phyloP scores from a whole-genome alignment of 2,888 invertebrate species.

The Phalangium opilio region DNA sequence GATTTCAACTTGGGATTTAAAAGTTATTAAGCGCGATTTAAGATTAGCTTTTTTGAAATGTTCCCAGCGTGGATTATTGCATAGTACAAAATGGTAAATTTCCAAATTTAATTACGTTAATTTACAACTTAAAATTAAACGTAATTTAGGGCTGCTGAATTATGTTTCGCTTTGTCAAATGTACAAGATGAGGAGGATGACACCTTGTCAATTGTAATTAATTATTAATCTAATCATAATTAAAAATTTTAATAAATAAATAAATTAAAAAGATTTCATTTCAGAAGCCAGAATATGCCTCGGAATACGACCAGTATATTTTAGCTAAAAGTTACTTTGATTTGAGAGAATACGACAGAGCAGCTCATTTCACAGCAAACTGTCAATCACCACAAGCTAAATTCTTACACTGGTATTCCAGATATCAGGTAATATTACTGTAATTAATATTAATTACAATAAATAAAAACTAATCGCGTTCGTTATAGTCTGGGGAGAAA shows the following conservation, averaged over 20 bases:
- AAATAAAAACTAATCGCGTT: neutral
- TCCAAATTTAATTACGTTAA: neutral
- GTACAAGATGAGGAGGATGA: neutral
- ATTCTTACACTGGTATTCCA: constrained; percentile 71
- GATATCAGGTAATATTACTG: constrained; percentile 43
- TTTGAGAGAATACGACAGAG: constrained; percentile 67
- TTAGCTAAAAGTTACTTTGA: constrained; percentile 50
- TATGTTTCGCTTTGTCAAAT: neutral
- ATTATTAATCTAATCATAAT: too few relatives aligned
- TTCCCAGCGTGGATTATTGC: neutral
- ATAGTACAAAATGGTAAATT: neutral
- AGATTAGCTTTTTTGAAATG: neutral
- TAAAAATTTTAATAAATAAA: too few relatives aligned
- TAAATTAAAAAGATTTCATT: too few relatives aligned
- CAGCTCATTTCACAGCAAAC: constrained; percentile 56
- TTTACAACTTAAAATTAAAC: neutral
- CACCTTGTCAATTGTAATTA: too few relatives aligned
- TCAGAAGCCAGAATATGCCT: too few relatives aligned
- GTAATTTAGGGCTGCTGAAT: constrained; percentile 1
- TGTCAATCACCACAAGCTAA: constrained; percentile 52
- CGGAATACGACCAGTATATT: constrained; percentile 11
- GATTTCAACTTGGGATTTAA: constrained; percentile 1
- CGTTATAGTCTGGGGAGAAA: constrained; percentile 57
- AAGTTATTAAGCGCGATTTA: neutral
- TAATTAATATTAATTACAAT: neutral